A percentile compares a stretch with the other conserved stretches of the same genome.
These are phyloP conservation scores for Lacerta viridis DNA, from an alignment of 2,797 vertebrate genomes.

Conservation along the genomic window DNA sequence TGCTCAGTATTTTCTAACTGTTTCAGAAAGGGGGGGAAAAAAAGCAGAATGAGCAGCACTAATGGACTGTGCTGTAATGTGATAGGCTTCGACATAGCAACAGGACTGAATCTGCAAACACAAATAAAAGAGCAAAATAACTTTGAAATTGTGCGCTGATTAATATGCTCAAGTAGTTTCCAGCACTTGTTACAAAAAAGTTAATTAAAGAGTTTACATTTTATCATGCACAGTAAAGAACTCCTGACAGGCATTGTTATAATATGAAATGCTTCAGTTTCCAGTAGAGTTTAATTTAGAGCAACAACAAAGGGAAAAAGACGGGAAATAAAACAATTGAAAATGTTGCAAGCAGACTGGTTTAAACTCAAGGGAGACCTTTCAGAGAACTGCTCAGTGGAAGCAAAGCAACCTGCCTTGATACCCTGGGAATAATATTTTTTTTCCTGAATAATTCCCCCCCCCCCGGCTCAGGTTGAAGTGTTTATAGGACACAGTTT, in stretches of 20 bases:
- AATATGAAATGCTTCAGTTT: slow-evolving; percentile 67
- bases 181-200: slow-evolving; percentile 66
- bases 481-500: slow-evolving; percentile 47
- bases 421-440: slow-evolving; percentile 59
- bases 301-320: slow-evolving; percentile 64
- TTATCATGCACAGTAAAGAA: slow-evolving; percentile 65
- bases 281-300: slow-evolving; percentile 73
- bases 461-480: slow-evolving; percentile 40
- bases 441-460: slow-evolving; percentile 45
- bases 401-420: slow-evolving; percentile 42
- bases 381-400: slow-evolving; percentile 46
- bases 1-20: slow-evolving; percentile 19
- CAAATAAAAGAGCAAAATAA: slow-evolving; percentile 46
- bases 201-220: slow-evolving; percentile 73
- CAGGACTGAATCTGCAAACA: slow-evolving; percentile 22
- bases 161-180: slow-evolving; percentile 66
- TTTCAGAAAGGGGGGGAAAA: slow-evolving; percentile 30
- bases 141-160: slow-evolving; percentile 52
- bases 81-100: slow-evolving; percentile 56
- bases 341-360: slow-evolving; percentile 57
- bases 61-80: slow-evolving; percentile 43
- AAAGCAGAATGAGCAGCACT: slow-evolving; percentile 6
- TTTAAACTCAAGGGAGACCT: slow-evolving; percentile 52
- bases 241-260: slow-evolving; percentile 68
- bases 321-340: slow-evolving; percentile 65